phyloP scores from a whole-genome alignment of 2,797 vertebrate genomes.

The Corythornis leucogaster region DNA sequence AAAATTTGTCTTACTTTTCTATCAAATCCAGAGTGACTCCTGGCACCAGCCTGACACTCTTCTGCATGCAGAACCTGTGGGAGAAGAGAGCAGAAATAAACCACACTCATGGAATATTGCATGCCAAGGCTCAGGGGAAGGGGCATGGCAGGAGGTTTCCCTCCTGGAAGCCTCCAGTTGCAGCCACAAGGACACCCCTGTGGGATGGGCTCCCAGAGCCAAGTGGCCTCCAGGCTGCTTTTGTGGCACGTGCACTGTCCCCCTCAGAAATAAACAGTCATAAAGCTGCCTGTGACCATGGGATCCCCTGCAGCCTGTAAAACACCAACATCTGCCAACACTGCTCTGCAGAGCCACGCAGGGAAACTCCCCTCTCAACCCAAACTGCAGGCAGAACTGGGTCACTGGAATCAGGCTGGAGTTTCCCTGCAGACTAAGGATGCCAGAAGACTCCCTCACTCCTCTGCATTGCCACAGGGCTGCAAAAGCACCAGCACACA shows the following conservation, averaged over 20 bases:
- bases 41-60: too few relatives aligned
- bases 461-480: background rate
- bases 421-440: background rate
- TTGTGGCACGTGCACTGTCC: fast-evolving
- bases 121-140: too few relatives aligned
- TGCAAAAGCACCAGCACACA: background rate
- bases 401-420: background rate
- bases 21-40: too few relatives aligned
- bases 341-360: background rate
- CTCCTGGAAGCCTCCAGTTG: background rate
- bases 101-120: too few relatives aligned
- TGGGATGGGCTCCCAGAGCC: background rate
- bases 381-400: background rate
- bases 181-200: background rate
- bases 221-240: background rate
- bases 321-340: background rate
- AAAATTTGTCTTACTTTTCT: too few relatives aligned
- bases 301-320: background rate
- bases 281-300: background rate
- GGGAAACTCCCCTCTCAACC: background rate
- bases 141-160: too few relatives aligned
- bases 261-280: background rate
- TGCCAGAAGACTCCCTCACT: background rate
- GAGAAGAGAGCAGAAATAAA: too few relatives aligned
- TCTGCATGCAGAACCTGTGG: too few relatives aligned